phyloP scores from a whole-genome alignment of 2,797 vertebrate species.

The Urophycis tenuis region DNA sequence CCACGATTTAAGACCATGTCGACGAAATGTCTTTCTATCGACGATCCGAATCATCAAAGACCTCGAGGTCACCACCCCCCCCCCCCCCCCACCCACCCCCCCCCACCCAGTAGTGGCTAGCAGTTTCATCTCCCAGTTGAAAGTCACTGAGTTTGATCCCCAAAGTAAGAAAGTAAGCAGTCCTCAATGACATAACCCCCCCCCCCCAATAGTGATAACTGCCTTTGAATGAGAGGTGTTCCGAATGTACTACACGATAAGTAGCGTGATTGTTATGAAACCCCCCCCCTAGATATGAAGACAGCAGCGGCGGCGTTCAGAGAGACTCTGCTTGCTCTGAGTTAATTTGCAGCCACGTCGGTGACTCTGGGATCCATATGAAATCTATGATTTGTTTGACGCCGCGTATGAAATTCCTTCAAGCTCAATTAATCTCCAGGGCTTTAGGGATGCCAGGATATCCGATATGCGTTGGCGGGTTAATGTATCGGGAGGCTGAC shows the following conservation, averaged over 20 bases:
- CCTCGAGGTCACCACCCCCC: no score
- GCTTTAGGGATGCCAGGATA: background rate
- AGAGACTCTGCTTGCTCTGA: background rate
- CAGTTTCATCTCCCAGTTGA: background rate
- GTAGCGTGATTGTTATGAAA: background rate
- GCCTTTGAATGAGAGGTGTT: background rate
- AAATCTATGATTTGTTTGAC: constrained; percentile 10
- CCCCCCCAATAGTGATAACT: no score
- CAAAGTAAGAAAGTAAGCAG: background rate
- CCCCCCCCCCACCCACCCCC: no score
- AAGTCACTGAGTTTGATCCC: background rate
- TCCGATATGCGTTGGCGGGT: background rate
- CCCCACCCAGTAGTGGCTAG: no score
- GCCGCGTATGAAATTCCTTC: constrained; percentile 7
- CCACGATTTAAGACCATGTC: no score
- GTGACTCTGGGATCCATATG: constrained; percentile 7
- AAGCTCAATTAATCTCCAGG: constrained; percentile 10
- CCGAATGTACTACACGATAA: background rate
- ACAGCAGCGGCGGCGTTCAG: background rate
- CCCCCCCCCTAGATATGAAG: background rate
- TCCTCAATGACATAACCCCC: background rate
- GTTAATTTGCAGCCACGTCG: background rate
- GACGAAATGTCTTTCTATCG: no score
- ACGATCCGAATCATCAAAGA: no score
- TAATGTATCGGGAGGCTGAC: background rate